Evolutionary conservation across 1,140 invertebrate genomes (phyloP).

Genomic region (Sinonovacula constricta): DNA sequence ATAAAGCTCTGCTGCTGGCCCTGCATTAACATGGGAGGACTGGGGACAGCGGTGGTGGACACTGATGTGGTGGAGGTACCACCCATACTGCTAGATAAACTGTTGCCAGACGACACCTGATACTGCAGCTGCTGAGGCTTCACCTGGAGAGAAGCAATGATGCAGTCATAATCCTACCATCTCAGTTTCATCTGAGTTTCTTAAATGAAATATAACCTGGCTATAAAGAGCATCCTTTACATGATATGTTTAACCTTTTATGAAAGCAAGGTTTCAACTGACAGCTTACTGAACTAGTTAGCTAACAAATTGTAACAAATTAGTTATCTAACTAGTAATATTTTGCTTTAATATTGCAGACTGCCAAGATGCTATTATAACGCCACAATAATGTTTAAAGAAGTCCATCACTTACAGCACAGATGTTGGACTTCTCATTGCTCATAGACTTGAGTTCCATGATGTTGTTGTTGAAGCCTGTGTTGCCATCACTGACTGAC

Average conservation of each 20-base stretch:
- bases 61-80: constrained; percentile 53
- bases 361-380: no score
- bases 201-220: no score
- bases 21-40: constrained; percentile 74
- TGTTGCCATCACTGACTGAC: constrained; percentile 3
- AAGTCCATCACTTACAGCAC: constrained; percentile 82
- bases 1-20: constrained; percentile 67
- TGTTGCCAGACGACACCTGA: constrained; percentile 57
- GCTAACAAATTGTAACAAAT: no score
- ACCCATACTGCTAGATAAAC: constrained; percentile 75
- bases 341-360: no score
- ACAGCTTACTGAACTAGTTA: no score
- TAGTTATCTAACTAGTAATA: no score
- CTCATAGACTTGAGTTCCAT: constrained; percentile 29
- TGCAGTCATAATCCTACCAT: no score
- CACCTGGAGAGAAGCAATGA: constrained; percentile 76
- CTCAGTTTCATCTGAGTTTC: no score
- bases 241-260: no score
- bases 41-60: constrained; percentile 54
- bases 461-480: constrained; percentile 40
- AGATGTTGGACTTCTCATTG: constrained; percentile 83
- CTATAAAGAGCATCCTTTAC: no score
- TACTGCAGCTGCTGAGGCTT: constrained; percentile 84
- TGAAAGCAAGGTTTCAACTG: no score
- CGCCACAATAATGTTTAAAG: no score